Percentiles rank a stretch among this genome's conserved stretches.
Evolutionary conservation across 2,797 vertebrate species (phyloP).

Genomic region (Eulemur coronatus): DNA sequence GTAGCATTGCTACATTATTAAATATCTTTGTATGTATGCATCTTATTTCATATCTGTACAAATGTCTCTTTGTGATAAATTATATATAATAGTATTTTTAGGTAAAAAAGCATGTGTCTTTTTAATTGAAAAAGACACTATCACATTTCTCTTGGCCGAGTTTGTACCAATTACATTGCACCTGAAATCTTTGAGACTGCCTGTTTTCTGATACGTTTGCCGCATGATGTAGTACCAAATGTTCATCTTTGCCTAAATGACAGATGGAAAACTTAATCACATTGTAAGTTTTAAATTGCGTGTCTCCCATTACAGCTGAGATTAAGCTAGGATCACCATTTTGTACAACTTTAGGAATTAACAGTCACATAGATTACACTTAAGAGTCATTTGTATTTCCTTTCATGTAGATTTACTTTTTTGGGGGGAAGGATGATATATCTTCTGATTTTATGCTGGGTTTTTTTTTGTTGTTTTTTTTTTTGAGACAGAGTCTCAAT

Average conservation of each 20-base stretch:
- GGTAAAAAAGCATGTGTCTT: neutral
- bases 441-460: neutral
- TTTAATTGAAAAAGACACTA: neutral
- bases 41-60: neutral
- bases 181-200: neutral
- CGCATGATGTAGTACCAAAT: neutral
- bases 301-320: neutral
- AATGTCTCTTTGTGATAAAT: neutral
- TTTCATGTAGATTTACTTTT: neutral
- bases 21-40: neutral
- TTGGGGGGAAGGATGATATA: neutral
- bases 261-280: neutral
- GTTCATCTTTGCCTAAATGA: neutral
- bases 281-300: neutral
- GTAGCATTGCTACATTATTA: neutral
- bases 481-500: too few relatives aligned
- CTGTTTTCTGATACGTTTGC: neutral
- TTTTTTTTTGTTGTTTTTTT: too few relatives aligned
- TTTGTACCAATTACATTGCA: neutral
- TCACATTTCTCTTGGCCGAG: neutral
- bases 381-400: neutral
- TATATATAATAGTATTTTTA: neutral
- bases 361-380: neutral
- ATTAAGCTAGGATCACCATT: neutral
- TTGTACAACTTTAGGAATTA: neutral